Percentiles rank a stretch among this genome's conserved stretches.
These are phyloP conservation scores for Hipparchia sbordonii DNA, from an alignment of 2,888 invertebrate species.

Conservation along the genomic window DNA sequence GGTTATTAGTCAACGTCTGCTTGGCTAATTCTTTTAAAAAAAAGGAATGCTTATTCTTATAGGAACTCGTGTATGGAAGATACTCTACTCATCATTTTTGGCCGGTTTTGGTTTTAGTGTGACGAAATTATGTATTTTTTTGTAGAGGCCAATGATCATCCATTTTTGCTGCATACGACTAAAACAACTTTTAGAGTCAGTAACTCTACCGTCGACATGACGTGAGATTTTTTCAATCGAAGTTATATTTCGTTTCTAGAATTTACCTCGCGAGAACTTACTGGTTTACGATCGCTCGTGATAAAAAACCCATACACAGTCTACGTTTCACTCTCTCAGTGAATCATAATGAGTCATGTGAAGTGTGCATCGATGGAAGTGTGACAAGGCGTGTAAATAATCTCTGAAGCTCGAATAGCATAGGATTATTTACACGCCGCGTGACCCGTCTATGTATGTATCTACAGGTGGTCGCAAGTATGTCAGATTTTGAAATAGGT, in stretches of 20 bases:
- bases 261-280: background rate
- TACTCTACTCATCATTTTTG: background rate
- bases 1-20: too few relatives aligned
- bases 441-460: background rate
- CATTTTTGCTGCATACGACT: too few relatives aligned
- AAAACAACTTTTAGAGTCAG: too few relatives aligned
- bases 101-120: too few relatives aligned
- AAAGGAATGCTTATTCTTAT: too few relatives aligned
- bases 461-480: background rate
- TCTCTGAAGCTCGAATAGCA: background rate
- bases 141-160: too few relatives aligned
- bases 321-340: slow-evolving; percentile 36
- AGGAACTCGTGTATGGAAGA: too few relatives aligned
- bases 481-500: background rate
- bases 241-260: background rate
- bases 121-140: too few relatives aligned
- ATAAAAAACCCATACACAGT: slow-evolving; percentile 18
- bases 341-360: slow-evolving; percentile 29
- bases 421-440: background rate
- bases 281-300: background rate
- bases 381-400: slow-evolving; percentile 13
- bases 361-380: background rate
- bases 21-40: too few relatives aligned
- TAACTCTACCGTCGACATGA: too few relatives aligned
- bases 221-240: background rate